Evolutionary conservation across 2,888 invertebrate species (phyloP), one percentile per base, ranked within the genome.

Genomic region (Tenthredo amoena): DNA sequence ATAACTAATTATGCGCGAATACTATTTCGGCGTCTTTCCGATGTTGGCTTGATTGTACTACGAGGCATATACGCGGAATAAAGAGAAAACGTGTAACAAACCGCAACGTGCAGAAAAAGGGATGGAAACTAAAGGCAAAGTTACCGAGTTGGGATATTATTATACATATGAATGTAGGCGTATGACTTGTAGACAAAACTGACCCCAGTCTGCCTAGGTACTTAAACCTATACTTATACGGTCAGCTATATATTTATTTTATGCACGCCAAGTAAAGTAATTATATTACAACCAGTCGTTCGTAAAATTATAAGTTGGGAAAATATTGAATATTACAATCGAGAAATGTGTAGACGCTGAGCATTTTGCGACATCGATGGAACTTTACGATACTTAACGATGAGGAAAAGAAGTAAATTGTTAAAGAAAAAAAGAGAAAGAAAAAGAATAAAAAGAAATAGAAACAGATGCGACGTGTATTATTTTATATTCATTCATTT

Each of bases 201-300:
- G 76, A 76, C 40, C 76, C 12, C 18, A 76, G 40, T 76, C 47
- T 26, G 76, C 26, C 26, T 76, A 31, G 76, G 76, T 47, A 76
- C 47, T 76, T 12, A 47, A 76, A 76, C 76, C 76, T 76, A 76
- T 76, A 47, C 40, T 76, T 76, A 72, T n/a, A 15, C 62, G 62
- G 76, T n/a, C 76, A 76, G 47, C 47, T 47, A 76, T 47, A 43
- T 21, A 26, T 21, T 50, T 77, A 77, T 77, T 81, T 58, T 26
- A 81, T 81, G 81, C 81, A 62, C 62, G 81, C 43, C 58, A 58
- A 86, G 86, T 77, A 85, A 85, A 84, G 83, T 87, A 88, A 90
- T 88, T 90, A 91, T 90, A 89, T 90, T 91, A 91, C 90, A 90
- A 89, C 89, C 89, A 40, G 81, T 55, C 31, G 79, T 79, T 34